Percentiles rank a stretch among this genome's conserved stretches.
phyloP scores from a whole-genome alignment of 2,797 vertebrate species.

The Simalia tracyae region DNA sequence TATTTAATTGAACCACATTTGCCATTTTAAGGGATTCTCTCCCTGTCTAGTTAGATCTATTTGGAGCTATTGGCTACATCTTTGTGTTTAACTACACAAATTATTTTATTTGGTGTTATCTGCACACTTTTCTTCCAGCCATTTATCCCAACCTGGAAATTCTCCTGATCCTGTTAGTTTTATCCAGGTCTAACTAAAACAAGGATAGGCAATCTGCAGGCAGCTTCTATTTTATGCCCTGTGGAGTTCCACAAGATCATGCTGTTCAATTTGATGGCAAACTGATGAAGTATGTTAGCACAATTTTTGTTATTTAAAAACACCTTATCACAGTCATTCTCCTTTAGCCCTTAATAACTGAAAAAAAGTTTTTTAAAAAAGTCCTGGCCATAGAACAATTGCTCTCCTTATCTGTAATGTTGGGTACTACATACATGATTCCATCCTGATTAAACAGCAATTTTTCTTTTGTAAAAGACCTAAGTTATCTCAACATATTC shows the following conservation, averaged over 20 bases:
- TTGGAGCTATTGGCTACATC: too few relatives aligned
- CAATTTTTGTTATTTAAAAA: neutral
- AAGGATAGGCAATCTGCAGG: neutral
- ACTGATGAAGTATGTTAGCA: neutral
- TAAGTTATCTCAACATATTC: neutral
- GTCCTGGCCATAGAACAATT: too few relatives aligned
- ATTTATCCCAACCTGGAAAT: too few relatives aligned
- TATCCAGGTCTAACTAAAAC: neutral
- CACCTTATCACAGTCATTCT: neutral
- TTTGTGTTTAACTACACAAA: too few relatives aligned
- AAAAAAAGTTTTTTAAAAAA: too few relatives aligned
- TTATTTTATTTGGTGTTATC: too few relatives aligned
- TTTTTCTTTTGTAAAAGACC: neutral
- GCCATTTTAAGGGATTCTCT: too few relatives aligned
- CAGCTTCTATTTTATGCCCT: neutral
- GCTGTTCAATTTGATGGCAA: neutral
- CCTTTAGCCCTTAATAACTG: neutral
- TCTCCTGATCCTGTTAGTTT: neutral
- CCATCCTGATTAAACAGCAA: neutral
- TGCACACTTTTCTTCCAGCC: too few relatives aligned
- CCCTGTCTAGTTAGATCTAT: too few relatives aligned
- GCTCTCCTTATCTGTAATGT: too few relatives aligned
- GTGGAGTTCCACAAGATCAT: neutral
- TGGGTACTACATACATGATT: neutral
- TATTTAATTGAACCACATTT: too few relatives aligned